A percentile compares a stretch with the other conserved stretches of the same genome.
phyloP scores from a whole-genome alignment of 1,140 invertebrate species.

The Charaxes varanes region DNA sequence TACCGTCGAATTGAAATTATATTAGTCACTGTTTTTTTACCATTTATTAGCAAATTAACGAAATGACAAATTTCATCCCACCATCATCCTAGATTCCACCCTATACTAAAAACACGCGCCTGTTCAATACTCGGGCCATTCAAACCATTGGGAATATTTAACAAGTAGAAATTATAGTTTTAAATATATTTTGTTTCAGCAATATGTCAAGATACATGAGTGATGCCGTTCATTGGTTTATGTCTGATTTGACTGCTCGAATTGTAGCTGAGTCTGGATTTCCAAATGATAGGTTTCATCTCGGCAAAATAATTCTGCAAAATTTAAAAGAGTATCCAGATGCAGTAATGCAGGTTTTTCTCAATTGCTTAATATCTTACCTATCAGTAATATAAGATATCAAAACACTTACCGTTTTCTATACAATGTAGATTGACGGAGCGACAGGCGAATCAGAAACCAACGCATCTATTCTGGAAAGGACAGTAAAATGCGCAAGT shows the following conservation, averaged over 20 bases:
- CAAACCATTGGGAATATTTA: too few relatives aligned
- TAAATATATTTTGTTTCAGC: not conserved
- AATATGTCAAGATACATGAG: slow-evolving; percentile 21
- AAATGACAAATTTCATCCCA: too few relatives aligned
- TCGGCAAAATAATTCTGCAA: slow-evolving; percentile 46
- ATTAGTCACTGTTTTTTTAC: too few relatives aligned
- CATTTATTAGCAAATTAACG: too few relatives aligned
- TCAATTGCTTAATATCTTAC: slow-evolving; percentile 1
- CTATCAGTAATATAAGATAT: too few relatives aligned
- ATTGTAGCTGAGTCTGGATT: slow-evolving; percentile 34
- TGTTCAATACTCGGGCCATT: too few relatives aligned
- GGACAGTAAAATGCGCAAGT: slow-evolving; percentile 31
- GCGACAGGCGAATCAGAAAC: slow-evolving; percentile 55
- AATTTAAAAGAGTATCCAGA: slow-evolving; percentile 38
- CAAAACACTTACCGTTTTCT: too few relatives aligned
- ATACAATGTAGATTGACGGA: slow-evolving; percentile 56
- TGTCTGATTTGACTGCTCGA: slow-evolving; percentile 32
- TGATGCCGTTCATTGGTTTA: slow-evolving; percentile 33
- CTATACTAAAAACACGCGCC: too few relatives aligned
- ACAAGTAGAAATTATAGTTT: too few relatives aligned
- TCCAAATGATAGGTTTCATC: slow-evolving; percentile 38
- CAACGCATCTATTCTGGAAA: slow-evolving; percentile 41
- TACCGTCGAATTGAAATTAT: too few relatives aligned
- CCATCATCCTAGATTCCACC: too few relatives aligned
- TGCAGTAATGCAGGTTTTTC: slow-evolving; percentile 34